These are phyloP conservation scores for Girardinichthys multiradiatus DNA, from an alignment of 2,113 vertebrate genomes.

Conservation along the genomic window DNA sequence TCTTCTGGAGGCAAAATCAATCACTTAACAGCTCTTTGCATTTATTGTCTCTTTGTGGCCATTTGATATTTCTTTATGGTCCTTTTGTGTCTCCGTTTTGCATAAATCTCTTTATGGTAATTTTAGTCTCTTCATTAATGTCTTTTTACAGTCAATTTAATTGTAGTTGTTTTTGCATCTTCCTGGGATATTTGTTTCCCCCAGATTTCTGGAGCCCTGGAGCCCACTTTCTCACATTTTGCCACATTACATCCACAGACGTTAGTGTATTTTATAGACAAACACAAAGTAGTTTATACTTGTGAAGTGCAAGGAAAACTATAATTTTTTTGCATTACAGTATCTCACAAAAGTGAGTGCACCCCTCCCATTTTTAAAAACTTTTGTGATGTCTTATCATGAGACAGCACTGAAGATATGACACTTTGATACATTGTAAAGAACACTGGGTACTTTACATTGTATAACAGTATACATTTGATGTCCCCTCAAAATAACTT, in stretches of 20 bases:
- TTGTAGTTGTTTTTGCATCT: background rate
- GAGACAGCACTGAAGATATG: no score
- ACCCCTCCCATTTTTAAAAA: no score
- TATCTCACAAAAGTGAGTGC: no score
- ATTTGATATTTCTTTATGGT: background rate
- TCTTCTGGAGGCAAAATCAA: background rate
- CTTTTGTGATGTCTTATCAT: no score
- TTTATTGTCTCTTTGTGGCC: background rate
- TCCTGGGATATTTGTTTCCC: background rate
- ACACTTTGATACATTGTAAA: no score
- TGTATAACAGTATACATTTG: no score
- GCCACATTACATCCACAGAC: background rate
- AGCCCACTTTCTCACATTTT: background rate
- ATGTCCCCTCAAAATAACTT: no score
- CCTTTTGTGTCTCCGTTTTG: background rate
- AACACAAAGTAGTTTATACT: background rate
- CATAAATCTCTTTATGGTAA: background rate
- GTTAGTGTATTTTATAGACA: background rate
- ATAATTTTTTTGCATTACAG: no score
- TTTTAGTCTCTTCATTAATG: background rate
- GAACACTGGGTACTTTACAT: no score
- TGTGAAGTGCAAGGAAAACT: background rate
- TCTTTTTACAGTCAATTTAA: background rate
- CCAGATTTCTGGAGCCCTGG: background rate
- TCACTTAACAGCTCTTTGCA: background rate